Conservation (phyloP, 2,888 invertebrate species). For the Adelphocoris suturalis region DNA sequence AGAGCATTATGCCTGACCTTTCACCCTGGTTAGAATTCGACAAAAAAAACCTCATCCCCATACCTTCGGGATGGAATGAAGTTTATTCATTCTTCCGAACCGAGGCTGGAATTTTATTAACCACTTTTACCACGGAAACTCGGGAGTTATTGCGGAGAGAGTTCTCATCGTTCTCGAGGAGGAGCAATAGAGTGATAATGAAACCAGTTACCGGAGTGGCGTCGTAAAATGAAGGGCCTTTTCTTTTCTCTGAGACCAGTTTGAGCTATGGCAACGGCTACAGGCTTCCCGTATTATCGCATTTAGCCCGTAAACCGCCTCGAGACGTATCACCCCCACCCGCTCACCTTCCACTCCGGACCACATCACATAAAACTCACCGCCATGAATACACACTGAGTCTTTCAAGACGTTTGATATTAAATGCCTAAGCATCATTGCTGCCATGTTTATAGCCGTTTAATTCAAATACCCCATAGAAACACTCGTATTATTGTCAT, state of each 20-base stretch:
- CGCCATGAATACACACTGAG: slow-evolving; percentile 2
- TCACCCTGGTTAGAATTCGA: neutral
- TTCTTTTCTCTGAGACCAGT: neutral
- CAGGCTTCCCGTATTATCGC: slow-evolving; percentile 7
- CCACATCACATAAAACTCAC: neutral
- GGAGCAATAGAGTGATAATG: slow-evolving; percentile 51
- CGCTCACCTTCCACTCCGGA: neutral
- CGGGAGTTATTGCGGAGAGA: slow-evolving; percentile 14
- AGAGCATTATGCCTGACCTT: neutral
- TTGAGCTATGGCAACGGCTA: neutral
- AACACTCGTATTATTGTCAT: neutral
- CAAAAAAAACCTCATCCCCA: neutral
- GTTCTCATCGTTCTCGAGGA: neutral
- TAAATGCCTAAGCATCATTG: neutral
- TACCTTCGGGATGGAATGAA: neutral
- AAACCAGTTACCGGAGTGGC: slow-evolving; percentile 52
- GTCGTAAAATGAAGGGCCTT: slow-evolving; percentile 20
- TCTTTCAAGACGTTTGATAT: slow-evolving; percentile 15
- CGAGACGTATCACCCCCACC: neutral
- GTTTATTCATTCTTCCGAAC: slow-evolving; percentile 39
- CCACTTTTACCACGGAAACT: slow-evolving; percentile 18
- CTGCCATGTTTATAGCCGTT: neutral
- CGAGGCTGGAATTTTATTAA: slow-evolving; percentile 38
- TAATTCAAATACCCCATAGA: neutral
- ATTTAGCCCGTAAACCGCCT: slow-evolving; percentile 12